phyloP scores from a whole-genome alignment of 2,113 vertebrate species.

The Brachyhypopomus occidentalis region DNA sequence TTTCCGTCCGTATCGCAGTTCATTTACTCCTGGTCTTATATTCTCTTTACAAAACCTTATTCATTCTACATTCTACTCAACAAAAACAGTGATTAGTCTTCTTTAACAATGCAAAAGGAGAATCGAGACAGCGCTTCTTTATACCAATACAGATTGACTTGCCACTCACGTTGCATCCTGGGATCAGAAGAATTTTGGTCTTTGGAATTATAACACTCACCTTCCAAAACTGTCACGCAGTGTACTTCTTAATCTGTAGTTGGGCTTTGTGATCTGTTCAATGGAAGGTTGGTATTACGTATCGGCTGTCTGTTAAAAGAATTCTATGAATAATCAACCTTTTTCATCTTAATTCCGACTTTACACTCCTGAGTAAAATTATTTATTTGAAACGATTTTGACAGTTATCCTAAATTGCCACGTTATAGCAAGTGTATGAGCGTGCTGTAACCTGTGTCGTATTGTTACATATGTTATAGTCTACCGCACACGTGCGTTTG shows the following conservation, averaged over 20 bases:
- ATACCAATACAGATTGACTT: constrained; percentile 72
- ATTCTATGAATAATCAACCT: too few species aligned
- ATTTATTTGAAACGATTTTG: too few species aligned
- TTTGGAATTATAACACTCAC: constrained; percentile 3
- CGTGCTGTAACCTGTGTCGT: too few species aligned
- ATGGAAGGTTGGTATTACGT: too few species aligned
- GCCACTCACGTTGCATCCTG: constrained; percentile 77
- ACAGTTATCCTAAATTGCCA: too few species aligned
- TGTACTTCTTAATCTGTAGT: not conserved
- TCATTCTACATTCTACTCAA: not conserved
- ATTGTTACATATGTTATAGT: too few species aligned
- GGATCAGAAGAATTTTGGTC: constrained; percentile 72
- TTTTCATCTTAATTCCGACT: too few species aligned
- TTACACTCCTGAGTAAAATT: too few species aligned
- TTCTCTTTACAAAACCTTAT: not conserved
- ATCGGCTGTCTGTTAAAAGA: too few species aligned
- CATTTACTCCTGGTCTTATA: not conserved
- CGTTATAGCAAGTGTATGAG: too few species aligned
- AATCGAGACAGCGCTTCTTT: constrained; percentile 63
- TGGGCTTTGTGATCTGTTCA: too few species aligned
- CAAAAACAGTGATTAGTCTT: constrained; percentile 25
- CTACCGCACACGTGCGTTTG: too few species aligned
- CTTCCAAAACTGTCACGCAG: not conserved
- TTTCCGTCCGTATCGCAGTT: not conserved
- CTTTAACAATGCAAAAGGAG: constrained; percentile 30